phyloP scores from a whole-genome alignment of 2,113 vertebrate species.

The Trichomycterus rosablanca region DNA sequence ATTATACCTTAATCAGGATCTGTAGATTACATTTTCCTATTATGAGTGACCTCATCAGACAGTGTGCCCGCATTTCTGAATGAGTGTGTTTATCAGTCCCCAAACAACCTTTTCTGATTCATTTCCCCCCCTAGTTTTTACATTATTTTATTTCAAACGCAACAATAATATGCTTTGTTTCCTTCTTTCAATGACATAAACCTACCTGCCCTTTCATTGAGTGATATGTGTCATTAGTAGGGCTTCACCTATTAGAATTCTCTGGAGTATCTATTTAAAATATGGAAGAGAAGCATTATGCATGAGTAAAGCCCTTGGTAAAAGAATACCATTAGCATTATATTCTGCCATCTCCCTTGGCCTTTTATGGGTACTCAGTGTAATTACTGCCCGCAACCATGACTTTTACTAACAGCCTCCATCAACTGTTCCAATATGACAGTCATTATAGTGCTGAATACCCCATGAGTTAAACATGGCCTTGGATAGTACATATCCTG shows the following conservation, averaged over 20 bases:
- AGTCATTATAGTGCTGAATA: constrained; percentile 23
- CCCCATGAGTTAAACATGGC: constrained; percentile 18
- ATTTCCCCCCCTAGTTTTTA: background rate
- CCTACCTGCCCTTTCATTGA: background rate
- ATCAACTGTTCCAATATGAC: constrained; percentile 44
- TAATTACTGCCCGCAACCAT: constrained; percentile 45
- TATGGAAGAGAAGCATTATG: constrained; percentile 11
- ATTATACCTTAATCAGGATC: constrained; percentile 41
- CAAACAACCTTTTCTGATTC: background rate
- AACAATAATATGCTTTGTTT: background rate
- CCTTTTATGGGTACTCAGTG: constrained; percentile 39
- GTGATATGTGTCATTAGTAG: background rate
- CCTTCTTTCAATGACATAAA: background rate
- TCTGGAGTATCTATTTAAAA: constrained; percentile 9
- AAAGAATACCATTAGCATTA: constrained; percentile 11
- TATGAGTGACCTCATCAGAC: constrained; percentile 60
- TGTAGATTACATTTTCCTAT: constrained; percentile 29
- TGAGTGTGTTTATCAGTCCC: constrained; percentile 1
- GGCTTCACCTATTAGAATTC: background rate
- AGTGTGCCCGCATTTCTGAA: constrained; percentile 35
- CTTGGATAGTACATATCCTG: background rate
- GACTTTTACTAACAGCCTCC: constrained; percentile 41
- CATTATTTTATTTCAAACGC: too few species aligned
- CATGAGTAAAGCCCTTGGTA: constrained; percentile 11
- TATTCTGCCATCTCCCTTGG: constrained; percentile 29